Evolutionary conservation across 2,888 invertebrate genomes (phyloP).

Genomic region (Amphipyra tragopoginis): DNA sequence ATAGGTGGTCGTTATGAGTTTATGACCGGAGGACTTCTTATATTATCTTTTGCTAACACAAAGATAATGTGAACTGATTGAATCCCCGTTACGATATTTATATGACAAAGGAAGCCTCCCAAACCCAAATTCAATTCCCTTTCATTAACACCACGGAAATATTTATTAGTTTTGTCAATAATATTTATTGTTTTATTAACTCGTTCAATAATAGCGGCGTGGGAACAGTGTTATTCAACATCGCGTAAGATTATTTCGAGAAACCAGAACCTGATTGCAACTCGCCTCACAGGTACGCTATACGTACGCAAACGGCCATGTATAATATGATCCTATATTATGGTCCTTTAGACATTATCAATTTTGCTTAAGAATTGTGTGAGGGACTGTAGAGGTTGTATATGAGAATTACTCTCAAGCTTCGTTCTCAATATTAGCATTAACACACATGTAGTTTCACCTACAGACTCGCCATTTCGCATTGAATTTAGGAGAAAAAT

Average conservation of each 20-base stretch:
- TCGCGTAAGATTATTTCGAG: conserved; percentile 56
- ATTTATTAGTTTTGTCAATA: conserved; percentile 30
- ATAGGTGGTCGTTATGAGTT: not conserved
- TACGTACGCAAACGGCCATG: conserved; percentile 8
- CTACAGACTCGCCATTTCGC: no score
- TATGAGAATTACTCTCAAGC: no score
- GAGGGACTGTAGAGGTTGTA: not conserved
- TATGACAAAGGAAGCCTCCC: not conserved
- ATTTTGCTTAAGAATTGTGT: conserved; percentile 4
- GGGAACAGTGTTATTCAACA: conserved; percentile 59
- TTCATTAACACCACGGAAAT: conserved; percentile 30
- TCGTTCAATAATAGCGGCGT: conserved; percentile 45
- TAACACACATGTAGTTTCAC: no score
- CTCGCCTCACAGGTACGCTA: conserved; percentile 38
- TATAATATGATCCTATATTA: not conserved
- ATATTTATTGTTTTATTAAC: conserved; percentile 43
- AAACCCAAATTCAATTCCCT: conserved; percentile 22
- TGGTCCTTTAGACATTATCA: conserved; percentile 8
- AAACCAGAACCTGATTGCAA: conserved; percentile 50
- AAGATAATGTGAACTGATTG: not conserved
- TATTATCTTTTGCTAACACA: not conserved
- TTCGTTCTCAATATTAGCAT: no score
- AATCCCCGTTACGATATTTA: not conserved
- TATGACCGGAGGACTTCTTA: conserved; percentile 8
- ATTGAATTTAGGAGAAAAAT: no score